These are phyloP conservation scores for Stomatorhinus walkeri DNA, from an alignment of 2,797 vertebrate genomes.

Conservation along the genomic window DNA sequence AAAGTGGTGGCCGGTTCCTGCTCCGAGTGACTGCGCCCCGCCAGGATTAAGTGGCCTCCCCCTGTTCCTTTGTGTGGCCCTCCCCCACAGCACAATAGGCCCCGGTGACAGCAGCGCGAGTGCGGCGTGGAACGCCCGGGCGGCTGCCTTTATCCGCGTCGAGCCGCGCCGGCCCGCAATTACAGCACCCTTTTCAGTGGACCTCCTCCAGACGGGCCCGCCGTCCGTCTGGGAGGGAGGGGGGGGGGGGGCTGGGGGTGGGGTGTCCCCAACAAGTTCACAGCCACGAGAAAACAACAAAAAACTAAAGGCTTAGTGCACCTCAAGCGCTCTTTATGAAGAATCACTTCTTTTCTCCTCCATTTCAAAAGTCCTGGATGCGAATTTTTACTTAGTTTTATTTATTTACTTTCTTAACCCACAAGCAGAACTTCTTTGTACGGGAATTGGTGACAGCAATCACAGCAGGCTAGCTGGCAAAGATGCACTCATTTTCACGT, in stretches of 20 bases:
- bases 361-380: background rate
- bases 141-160: conserved; percentile 27
- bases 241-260: background rate
- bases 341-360: background rate
- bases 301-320: conserved; percentile 21
- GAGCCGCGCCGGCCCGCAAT: conserved; percentile 36
- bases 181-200: conserved; percentile 33
- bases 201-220: conserved; percentile 14
- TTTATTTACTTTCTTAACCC: background rate
- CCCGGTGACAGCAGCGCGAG: conserved; percentile 36
- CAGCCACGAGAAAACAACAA: background rate
- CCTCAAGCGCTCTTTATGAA: background rate
- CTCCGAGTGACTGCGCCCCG: conserved; percentile 49
- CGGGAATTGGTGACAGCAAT: background rate
- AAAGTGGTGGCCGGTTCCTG: conserved; percentile 38
- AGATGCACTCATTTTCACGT: background rate
- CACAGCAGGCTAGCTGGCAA: background rate
- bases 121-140: conserved; percentile 17
- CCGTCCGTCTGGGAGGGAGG: conserved; percentile 11
- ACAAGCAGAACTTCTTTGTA: background rate
- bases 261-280: conserved; percentile 20
- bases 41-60: conserved; percentile 58
- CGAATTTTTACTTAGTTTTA: background rate
- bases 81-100: conserved; percentile 51
- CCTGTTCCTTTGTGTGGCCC: conserved; percentile 56